Percentiles rank a stretch among this genome's conserved stretches.
Conservation (phyloP, 2,113 vertebrate genomes). For the Nycticryphes semicollaris region DNA sequence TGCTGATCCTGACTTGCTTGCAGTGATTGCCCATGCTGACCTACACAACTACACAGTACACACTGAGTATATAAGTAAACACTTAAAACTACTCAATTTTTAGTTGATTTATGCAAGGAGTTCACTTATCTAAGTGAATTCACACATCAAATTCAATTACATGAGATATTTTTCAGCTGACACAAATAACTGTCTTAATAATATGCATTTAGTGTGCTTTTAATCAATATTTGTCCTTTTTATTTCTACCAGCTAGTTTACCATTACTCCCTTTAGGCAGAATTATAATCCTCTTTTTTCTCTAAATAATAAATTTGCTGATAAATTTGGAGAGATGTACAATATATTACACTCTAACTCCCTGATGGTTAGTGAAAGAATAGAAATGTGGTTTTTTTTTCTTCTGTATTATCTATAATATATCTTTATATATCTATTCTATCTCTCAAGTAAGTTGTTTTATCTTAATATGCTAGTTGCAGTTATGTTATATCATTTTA, state of each 20-base stretch:
- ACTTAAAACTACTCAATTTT: not conserved
- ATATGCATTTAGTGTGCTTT: not conserved
- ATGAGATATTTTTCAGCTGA: not conserved
- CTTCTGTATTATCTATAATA: not conserved
- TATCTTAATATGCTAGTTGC: not conserved
- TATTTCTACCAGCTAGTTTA: not conserved
- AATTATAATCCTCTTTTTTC: not conserved
- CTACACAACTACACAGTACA: rapidly evolving
- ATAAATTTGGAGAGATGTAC: not conserved
- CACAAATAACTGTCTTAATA: not conserved
- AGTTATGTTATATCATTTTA: not conserved
- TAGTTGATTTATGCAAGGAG: not conserved
- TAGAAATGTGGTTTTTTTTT: not conserved
- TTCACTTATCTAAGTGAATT: not conserved
- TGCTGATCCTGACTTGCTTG: not conserved
- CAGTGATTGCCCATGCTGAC: not conserved
- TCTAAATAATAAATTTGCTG: not conserved
- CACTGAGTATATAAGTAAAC: not conserved
- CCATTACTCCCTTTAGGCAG: not conserved
- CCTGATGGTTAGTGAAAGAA: not conserved
- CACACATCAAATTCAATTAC: not conserved
- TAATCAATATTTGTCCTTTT: not conserved
- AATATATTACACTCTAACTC: not conserved
- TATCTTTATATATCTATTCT: too few species aligned
- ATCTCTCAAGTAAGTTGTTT: too few species aligned